Conservation (phyloP, 2,113 vertebrate genomes). For the Phyllostomus discolor region DNA sequence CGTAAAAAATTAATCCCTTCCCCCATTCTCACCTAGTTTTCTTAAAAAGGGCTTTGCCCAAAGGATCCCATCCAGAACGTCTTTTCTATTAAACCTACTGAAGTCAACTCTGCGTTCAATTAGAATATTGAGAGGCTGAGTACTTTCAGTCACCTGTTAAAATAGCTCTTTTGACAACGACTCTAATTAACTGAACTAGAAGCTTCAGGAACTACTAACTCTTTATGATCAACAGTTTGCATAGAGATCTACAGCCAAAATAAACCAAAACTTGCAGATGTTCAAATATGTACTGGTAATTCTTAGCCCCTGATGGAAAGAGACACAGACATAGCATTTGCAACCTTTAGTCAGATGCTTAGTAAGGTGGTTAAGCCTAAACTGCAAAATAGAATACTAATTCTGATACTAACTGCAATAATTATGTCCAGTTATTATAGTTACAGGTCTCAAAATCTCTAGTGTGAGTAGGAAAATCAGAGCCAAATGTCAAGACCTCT, state of each 20-base stretch:
- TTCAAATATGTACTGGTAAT: neutral
- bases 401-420: conserved; percentile 32
- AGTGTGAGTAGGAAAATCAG: neutral
- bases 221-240: conserved; percentile 50
- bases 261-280: conserved; percentile 31
- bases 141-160: conserved; percentile 46
- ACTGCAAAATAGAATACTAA: neutral
- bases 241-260: conserved; percentile 45
- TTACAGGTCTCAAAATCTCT: neutral
- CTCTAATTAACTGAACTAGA: conserved; percentile 50
- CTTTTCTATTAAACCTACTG: neutral
- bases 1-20: neutral
- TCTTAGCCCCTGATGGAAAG: neutral
- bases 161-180: neutral
- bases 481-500: neutral
- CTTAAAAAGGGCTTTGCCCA: neutral
- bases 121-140: neutral
- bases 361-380: neutral
- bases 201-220: conserved; percentile 36
- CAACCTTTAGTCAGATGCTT: neutral
- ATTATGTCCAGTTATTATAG: neutral
- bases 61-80: neutral
- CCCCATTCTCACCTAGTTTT: neutral
- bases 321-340: neutral
- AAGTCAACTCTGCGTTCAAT: neutral